Evolutionary conservation across 1,140 invertebrate genomes (phyloP), one percentile per base, ranked within the genome.

Genomic region (Anastrepha ludens): DNA sequence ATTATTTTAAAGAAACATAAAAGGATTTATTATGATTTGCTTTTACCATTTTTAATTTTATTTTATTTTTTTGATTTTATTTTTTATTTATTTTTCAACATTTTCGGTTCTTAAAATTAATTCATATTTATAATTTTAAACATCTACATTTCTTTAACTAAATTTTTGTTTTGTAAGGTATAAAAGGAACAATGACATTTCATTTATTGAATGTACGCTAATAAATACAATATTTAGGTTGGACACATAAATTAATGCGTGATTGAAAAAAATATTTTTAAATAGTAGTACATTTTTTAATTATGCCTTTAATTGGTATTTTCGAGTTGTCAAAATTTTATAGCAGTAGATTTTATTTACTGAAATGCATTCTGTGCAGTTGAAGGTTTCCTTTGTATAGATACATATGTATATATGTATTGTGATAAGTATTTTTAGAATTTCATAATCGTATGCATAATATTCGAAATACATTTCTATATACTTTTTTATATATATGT

Each of bases 171-270:
- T 5, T 78, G 50, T 55, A 17, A 47, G 50, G 47, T 81, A 81
- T 74, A 81, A 81, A 81, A 81, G 17, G 74, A 81, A 81, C 74
- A 81, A 81, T 55, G 47, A 55, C 4, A 81, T 50, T 70, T 70
- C 55, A 29, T 81, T 81, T 50, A 55, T 55, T 20, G 47, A 81
- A 81, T 20, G 44, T 55, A 81, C n/a, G 44, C 17, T n/a, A 29
- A 74, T 74, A 47, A 29, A 29, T 81, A 81, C 44, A n/a, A n/a
- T 29, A 29, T 29, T 29, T 29, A 29, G 29, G 20, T 11, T 13
- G 74, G 0, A 47, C 13, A n/a, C 6, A 81, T 81, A 81, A 50
- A 81, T n/a, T 81, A 20, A 29, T 81, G 6, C 8, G 7, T 20
- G 1, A 20, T 9, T 2, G 17, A 55, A 58, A 58, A 29, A 81